Conservation (phyloP, 1,140 invertebrate species). For the Penaeus indicus region DNA sequence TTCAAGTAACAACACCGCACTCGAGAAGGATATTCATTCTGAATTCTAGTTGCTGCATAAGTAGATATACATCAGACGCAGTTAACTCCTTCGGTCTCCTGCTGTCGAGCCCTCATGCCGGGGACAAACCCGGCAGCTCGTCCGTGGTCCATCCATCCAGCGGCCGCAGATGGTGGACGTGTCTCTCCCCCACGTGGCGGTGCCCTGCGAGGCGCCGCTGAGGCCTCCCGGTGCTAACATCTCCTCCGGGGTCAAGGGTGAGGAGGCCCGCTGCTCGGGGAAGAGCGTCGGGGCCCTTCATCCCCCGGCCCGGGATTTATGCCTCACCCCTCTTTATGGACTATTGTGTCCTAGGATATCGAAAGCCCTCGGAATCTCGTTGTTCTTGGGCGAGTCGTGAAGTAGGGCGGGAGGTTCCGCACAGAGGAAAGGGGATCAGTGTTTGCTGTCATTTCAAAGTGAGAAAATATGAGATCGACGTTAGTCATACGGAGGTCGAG, state of each 20-base stretch:
- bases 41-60: no score
- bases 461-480: neutral
- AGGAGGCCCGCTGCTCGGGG: conserved; percentile 54
- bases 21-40: no score
- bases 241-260: conserved; percentile 39
- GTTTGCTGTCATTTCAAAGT: neutral
- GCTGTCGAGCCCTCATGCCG: neutral
- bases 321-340: conserved; percentile 55
- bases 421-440: neutral
- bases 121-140: conserved; percentile 6
- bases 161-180: conserved; percentile 36
- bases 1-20: no score
- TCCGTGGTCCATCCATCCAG: neutral
- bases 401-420: conserved; percentile 44
- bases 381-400: conserved; percentile 51
- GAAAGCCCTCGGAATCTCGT: conserved; percentile 44
- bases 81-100: no score
- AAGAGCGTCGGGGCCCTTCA: conserved; percentile 41
- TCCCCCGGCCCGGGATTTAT: conserved; percentile 48
- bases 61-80: no score
- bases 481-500: no score
- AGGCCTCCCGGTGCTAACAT: conserved; percentile 46
- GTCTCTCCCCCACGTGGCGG: conserved; percentile 25
- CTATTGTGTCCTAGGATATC: conserved; percentile 52
- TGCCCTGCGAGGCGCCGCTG: neutral